Percentiles rank a stretch among this genome's conserved stretches.
Conservation (phyloP, 2,888 invertebrate genomes). For the Ephialtes manifestator region DNA sequence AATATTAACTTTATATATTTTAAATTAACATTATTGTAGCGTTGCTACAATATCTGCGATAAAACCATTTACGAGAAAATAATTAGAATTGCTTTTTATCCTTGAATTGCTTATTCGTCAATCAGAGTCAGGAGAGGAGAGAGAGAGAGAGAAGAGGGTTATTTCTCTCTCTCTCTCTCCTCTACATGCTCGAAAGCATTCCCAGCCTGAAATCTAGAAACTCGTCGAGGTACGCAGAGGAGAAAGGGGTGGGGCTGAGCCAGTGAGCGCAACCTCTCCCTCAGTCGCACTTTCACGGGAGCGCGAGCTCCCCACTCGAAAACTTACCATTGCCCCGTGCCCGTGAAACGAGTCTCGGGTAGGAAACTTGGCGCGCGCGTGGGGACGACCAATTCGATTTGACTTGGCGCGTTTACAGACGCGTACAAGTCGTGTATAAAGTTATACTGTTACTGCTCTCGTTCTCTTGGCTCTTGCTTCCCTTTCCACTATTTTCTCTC, state of each 20-base stretch:
- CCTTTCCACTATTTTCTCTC: conserved; percentile 16
- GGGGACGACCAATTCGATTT: conserved; percentile 75
- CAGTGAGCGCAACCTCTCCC: conserved; percentile 8
- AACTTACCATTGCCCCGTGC: conserved; percentile 69
- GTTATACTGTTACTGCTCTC: conserved; percentile 63
- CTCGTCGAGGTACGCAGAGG: neutral
- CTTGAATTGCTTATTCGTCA: neutral
- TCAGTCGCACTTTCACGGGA: conserved; percentile 26
- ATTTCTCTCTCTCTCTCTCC: conserved; percentile 2
- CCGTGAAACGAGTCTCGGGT: conserved; percentile 74
- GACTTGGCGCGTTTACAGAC: conserved; percentile 73
- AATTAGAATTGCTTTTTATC: conserved; percentile 45
- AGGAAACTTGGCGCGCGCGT: conserved; percentile 68
- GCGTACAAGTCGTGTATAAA: conserved; percentile 69
- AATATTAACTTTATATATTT: no score
- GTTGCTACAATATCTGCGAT: neutral
- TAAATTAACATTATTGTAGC: no score
- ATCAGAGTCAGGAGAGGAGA: conserved; percentile 8
- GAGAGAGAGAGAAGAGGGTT: no score
- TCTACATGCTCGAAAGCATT: neutral
- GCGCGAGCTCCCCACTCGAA: conserved; percentile 47
- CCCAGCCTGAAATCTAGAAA: neutral
- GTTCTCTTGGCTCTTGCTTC: conserved; percentile 35
- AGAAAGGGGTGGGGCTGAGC: conserved; percentile 11
- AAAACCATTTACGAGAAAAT: neutral